Base-by-base conservation (phyloP, 2,888 invertebrate genomes). In the Piscicola geometra region DNA sequence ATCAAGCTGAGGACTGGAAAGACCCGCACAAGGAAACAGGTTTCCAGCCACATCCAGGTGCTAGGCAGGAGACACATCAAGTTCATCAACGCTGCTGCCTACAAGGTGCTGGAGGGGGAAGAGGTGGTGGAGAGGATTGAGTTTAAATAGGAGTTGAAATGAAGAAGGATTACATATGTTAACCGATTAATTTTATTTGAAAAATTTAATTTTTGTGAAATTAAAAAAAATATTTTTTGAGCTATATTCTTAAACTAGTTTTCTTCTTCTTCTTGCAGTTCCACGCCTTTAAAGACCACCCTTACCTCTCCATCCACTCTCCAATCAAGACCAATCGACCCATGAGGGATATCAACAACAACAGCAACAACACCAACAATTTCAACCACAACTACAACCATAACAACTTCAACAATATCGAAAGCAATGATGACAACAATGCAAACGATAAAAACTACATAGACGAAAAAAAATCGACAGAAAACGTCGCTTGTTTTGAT, bases 21-120 rank as follows among this genome's bases (percentile, higher is more conserved):
- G 88, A 98, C 98, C 87, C 91, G 99, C 86, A 98, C 99, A 86
- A 90, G 99, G 86, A 99, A 99, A 88, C 99, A 99, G 89, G 99
- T 99, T 84, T 98, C 98, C 83, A 98, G 97, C 84, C 99, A 99
- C 88, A 99, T 99, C 87, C 99, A 99, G 88, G 99, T 99, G 85
- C 90, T 99, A 86, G 99, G 99, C 82, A 90, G 99, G 87, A 90
- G 99, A 88, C 98, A 96, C 89, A 90, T 97, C 82, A 90, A 99
- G 82, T 99, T 99, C 89, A 80, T 80, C 35, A 78, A 79, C 66
- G 76, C 78, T n/a, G 76, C 78, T 21, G 75, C 79, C 12, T 69
- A 76, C 52, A 78, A 78, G 73, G 78, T 78, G 76, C 33, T 33
- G n/a, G 0, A 36, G n/a, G n/a, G n/a, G n/a, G n/a, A n/a, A n/a